These are phyloP conservation scores for Chlorops oryzae DNA, from an alignment of 1,140 invertebrate species.

Conservation along the genomic window DNA sequence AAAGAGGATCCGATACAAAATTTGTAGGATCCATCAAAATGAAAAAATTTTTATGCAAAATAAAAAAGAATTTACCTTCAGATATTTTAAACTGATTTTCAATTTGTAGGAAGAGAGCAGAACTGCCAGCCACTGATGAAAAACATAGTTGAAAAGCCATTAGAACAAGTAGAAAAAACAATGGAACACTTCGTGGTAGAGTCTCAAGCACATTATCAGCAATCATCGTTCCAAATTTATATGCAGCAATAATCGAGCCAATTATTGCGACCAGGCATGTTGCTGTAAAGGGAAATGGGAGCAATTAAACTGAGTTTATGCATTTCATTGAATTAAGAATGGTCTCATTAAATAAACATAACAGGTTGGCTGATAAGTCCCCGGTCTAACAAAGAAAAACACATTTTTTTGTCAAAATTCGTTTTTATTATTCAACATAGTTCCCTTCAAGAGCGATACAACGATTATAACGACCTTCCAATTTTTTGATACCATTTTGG, in stretches of 20 bases:
- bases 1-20: no score
- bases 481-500: no score
- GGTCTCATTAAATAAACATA: no score
- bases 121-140: slow-evolving; percentile 67
- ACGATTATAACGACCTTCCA: no score
- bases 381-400: no score
- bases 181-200: slow-evolving; percentile 56
- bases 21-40: background rate
- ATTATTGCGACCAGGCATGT: slow-evolving; percentile 59
- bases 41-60: background rate
- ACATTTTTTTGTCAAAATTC: no score
- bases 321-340: background rate
- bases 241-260: slow-evolving; percentile 56
- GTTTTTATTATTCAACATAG: no score
- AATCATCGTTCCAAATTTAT: slow-evolving; percentile 56
- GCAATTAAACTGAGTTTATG: background rate
- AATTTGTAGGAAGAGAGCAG: slow-evolving; percentile 67
- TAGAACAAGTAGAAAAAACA: slow-evolving; percentile 59
- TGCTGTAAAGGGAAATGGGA: slow-evolving; percentile 42
- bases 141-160: slow-evolving; percentile 69
- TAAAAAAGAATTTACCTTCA: slow-evolving; percentile 48
- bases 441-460: no score
- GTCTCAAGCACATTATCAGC: slow-evolving; percentile 52
- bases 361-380: no score
- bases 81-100: slow-evolving; percentile 58